Base-by-base conservation (phyloP, 2,113 vertebrate species). In the Macroglossus sobrinus region DNA sequence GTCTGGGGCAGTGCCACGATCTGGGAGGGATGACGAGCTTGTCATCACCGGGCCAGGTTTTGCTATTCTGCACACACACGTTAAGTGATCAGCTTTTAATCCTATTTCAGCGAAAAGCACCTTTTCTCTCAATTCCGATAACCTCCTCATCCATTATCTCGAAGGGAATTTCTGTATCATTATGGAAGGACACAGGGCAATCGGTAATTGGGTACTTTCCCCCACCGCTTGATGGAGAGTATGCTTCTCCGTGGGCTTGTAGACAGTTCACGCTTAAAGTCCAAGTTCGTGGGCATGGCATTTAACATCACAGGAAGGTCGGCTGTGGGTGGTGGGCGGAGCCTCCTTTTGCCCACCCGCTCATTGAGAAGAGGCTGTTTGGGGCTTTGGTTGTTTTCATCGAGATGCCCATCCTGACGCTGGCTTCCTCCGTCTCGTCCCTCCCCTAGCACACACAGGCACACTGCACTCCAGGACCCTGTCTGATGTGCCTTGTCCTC, bases 61-160 rank as follows among this genome's bases (percentile, higher is more conserved):
- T 96, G 89, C 97, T 97, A 97, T 98, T 98, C 97, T 30, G 66
- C 64, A 72, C 84, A 95, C 84, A 95, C 96, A 86, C 72, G 47
- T 97, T 93, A 91, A 96, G 91, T 98, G 96, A 97, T 98, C 95
- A 96, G 97, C 74, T 96, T 98, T 98, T 98, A 98, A 98, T 98
- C 95, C 93, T 33, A 0, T 97, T 98, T 97, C 94, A 96, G 86
- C 35, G 88, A 92, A 98, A 98, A 97, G 97, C 97, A 98, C 97
- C 97, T 97, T 98, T 98, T 97, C 87, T 97, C 96, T 98, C 97
- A 82, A 68, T 94, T 97, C 98, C 4, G 91, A 97, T 98, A 98
- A 98, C 98, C 97, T 97, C 97, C 97, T 98, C 96, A 97, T 98
- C 97, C 97, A 98, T 98, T 98, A 98, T 97, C 97, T 98, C 69